Evolutionary conservation across 2,888 invertebrate genomes (phyloP).

Genomic region (Chloroclystis v-ata): DNA sequence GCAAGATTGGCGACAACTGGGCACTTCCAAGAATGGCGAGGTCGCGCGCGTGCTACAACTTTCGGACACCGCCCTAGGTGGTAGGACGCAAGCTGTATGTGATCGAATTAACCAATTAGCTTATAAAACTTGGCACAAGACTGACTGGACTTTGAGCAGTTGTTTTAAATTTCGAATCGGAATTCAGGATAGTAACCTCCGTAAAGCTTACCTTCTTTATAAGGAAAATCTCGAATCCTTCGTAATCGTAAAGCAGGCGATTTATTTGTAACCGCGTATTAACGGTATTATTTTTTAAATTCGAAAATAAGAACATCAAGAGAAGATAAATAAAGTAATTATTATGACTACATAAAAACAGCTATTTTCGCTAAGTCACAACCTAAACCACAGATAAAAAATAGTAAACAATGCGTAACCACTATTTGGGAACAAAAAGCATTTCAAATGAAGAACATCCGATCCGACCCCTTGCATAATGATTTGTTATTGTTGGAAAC

Average conservation of each 20-base stretch:
- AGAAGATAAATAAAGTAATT: too few species aligned
- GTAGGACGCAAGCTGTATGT: background rate
- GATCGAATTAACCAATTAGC: conserved; percentile 1
- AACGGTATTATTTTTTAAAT: too few species aligned
- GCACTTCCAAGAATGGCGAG: conserved; percentile 31
- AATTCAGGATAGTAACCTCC: too few species aligned
- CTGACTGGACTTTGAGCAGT: too few species aligned
- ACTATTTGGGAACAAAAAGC: background rate
- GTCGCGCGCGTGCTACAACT: conserved; percentile 24
- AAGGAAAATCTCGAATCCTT: too few species aligned
- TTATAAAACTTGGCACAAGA: background rate
- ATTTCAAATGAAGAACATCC: conserved; percentile 12
- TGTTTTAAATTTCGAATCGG: background rate
- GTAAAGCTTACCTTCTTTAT: too few species aligned
- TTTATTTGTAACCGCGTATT: too few species aligned
- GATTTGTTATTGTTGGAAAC: conserved; percentile 3
- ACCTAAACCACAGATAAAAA: background rate
- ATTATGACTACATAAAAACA: too few species aligned
- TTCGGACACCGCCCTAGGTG: conserved; percentile 15
- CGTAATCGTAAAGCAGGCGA: too few species aligned
- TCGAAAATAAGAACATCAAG: too few species aligned
- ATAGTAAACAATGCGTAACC: too few species aligned
- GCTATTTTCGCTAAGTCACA: background rate
- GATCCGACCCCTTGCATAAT: conserved; percentile 1
- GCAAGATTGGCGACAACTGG: conserved; percentile 17